Base-by-base conservation (phyloP, 2,888 invertebrate species). In the Emesis russula region DNA sequence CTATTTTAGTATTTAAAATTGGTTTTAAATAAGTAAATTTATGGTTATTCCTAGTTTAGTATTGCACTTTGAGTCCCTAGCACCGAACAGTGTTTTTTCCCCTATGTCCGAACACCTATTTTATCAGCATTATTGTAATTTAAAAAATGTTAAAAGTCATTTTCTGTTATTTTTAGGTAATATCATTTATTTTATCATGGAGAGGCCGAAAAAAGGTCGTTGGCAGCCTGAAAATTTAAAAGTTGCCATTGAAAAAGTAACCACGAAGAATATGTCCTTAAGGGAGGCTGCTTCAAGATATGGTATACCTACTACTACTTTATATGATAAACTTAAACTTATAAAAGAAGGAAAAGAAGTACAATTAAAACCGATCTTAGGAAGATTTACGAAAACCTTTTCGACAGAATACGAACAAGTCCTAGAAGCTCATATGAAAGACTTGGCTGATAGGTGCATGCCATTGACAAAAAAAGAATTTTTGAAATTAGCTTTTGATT, bases 341-440 rank as follows among this genome's bases (percentile, higher is more conserved):
- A 66, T 92, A 70, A 91, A 88, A 7, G 73, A 80, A 44, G 91
- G 91, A 78, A 33, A 90, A 74, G 90, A 93, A 88, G 86, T 90
- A n/a, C 36, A 81, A 58, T 58, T 86, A 13, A 66, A 76, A 76
- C 80, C 86, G n/a, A 70, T 75, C 18, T 41, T 86, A 53, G 82
- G 86, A 2, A 86, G 81, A 73, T 81, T 83, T 63, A 83, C 71
- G 38, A 79, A 84, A 13, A 89, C 84, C 53, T 88, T 86, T 63
- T 79, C 83, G 79, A 18, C 63, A 63, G 81, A 89, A 58, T 89
- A 87, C 53, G 88, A 84, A 73, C n/a, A 82, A 36, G 38, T 82
- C 13, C 53, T 76, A 53, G 41, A 41, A 41, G 9, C n/a, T 13
- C 88, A 82, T 38, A 41, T 76, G 3, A 86, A 82, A 74, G 82